phyloP scores from a whole-genome alignment of 2,113 vertebrate genomes.

The Callopanchax toddi region DNA sequence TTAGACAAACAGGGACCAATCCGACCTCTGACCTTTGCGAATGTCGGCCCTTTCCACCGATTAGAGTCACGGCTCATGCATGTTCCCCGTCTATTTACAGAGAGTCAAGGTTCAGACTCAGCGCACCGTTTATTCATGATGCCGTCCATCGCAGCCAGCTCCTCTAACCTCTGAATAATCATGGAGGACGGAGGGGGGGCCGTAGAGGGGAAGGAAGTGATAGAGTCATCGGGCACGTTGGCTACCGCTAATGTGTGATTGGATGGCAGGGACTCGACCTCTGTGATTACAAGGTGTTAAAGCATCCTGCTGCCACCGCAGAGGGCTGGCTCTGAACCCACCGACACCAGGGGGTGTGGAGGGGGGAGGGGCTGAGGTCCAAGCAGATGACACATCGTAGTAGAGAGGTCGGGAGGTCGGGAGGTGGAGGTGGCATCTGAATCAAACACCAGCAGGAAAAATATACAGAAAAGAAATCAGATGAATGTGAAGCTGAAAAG shows the following conservation, averaged over 20 bases:
- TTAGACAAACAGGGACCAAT: conserved; percentile 46
- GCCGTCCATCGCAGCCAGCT: conserved; percentile 57
- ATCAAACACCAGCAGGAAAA: conserved; percentile 30
- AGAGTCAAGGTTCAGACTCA: conserved; percentile 57
- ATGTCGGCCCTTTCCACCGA: conserved; percentile 31
- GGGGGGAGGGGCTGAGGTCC: conserved; percentile 49
- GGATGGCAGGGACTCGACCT: conserved; percentile 67
- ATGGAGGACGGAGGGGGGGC: too few relatives aligned
- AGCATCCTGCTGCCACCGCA: conserved; percentile 69
- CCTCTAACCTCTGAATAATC: conserved; percentile 58
- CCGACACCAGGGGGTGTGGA: conserved; percentile 30
- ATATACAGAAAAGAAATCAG: neutral
- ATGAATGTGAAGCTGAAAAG: too few relatives aligned
- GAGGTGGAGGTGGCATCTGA: conserved; percentile 50
- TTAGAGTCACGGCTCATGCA: conserved; percentile 50
- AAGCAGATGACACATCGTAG: conserved; percentile 47
- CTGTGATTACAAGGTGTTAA: conserved; percentile 68
- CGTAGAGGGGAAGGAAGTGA: conserved; percentile 23
- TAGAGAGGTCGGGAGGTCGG: too few relatives aligned
- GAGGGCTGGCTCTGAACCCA: conserved; percentile 49
- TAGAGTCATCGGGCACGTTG: conserved; percentile 43
- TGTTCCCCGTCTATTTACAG: conserved; percentile 61
- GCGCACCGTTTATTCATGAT: conserved; percentile 64
- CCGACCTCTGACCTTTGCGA: conserved; percentile 52
- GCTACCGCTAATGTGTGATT: conserved; percentile 66